Conservation (phyloP, 35 echinoderm and acorn worm species). For the Hemicentrotus pulcherrimus region DNA sequence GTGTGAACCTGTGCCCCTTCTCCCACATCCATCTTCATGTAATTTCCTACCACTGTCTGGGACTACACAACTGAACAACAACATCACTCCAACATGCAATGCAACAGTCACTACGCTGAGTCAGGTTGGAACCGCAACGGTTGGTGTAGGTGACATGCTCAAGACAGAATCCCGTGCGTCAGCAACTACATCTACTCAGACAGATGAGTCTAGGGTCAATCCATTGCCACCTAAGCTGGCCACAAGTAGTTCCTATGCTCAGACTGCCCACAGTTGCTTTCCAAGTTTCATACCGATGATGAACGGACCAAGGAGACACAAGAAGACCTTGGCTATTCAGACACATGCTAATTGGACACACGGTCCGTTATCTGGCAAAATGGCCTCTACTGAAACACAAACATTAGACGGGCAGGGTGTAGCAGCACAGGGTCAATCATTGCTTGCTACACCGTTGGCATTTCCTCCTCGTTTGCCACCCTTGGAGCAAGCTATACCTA, state of each 20-base stretch:
- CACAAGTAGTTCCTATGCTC: constrained; percentile 21
- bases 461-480: neutral
- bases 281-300: neutral
- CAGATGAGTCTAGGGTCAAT: neutral
- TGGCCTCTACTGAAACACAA: constrained; percentile 6
- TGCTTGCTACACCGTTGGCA: too few relatives aligned
- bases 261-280: constrained; percentile 39
- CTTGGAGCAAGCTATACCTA: neutral
- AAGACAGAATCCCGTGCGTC: neutral
- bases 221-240: constrained; percentile 10
- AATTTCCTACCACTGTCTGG: neutral
- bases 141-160: neutral
- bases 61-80: neutral
- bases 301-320: constrained; percentile 35
- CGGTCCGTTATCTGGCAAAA: neutral
- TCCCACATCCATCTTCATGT: neutral
- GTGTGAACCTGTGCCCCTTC: neutral
- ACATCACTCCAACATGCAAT: neutral
- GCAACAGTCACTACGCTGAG: neutral
- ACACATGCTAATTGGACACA: neutral
- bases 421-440: neutral
- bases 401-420: neutral
- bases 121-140: neutral
- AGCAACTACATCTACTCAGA: constrained; percentile 32
- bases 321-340: constrained; percentile 34